Percentiles rank a stretch among this genome's conserved stretches.
Evolutionary conservation across 64 coral and sea anemone species (phyloP).

Genomic region (Pachyseris speciosa): DNA sequence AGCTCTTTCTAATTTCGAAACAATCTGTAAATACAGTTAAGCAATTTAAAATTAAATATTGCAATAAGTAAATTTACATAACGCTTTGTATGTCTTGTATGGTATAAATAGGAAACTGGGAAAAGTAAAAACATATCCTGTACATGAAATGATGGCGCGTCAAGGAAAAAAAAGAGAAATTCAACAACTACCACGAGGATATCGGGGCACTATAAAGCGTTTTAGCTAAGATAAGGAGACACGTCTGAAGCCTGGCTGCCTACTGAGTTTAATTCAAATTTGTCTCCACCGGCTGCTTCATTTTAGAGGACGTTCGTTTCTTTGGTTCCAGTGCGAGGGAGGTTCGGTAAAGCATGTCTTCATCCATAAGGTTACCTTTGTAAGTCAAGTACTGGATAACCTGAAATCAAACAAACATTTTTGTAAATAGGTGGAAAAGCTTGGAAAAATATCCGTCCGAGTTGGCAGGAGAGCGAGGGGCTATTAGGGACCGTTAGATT

Average conservation of each 20-base stretch:
- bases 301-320: constrained; percentile 80
- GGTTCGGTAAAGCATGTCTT: constrained; percentile 87
- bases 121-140: not conserved
- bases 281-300: constrained; percentile 59
- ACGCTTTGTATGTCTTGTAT: not conserved
- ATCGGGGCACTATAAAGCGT: not conserved
- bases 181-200: not conserved
- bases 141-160: not conserved
- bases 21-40: not conserved
- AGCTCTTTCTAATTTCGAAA: not conserved
- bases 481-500: no score
- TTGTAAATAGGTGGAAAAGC: not conserved
- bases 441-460: not conserved
- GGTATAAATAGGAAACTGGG: not conserved
- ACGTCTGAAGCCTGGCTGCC: no score
- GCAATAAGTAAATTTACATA: not conserved
- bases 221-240: not conserved
- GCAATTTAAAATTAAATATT: not conserved
- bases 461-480: no score
- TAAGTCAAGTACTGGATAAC: constrained; percentile 78
- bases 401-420: constrained; percentile 20
- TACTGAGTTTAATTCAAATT: constrained; percentile 32
- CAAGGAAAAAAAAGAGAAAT: not conserved
- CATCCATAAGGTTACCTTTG: constrained; percentile 84
- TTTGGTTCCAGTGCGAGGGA: constrained; percentile 86